Evolutionary conservation across 2,888 invertebrate genomes (phyloP).

Genomic region (Leptura quadrifasciata): DNA sequence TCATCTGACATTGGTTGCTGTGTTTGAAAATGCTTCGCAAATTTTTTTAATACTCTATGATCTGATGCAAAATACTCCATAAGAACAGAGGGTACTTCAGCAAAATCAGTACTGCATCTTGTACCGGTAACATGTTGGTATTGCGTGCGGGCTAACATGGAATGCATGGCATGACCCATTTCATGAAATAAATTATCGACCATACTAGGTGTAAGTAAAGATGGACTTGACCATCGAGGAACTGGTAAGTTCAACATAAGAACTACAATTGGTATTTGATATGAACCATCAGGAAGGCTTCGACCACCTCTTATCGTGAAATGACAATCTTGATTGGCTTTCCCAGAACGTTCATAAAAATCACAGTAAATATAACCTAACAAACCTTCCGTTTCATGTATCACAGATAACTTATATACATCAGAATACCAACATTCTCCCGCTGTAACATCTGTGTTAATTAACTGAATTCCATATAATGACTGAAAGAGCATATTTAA

Average conservation of each 20-base stretch:
- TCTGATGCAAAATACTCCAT: conserved; percentile 98
- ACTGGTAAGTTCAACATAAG: conserved; percentile 91
- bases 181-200: conserved; percentile 99
- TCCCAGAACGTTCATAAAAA: conserved; percentile 92
- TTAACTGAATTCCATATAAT: conserved; percentile 88
- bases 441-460: conserved; percentile 82
- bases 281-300: conserved; percentile 83
- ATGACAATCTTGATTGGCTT: conserved; percentile 98
- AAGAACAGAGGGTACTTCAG: conserved; percentile 98
- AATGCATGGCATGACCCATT: conserved; percentile 99
- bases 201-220: conserved; percentile 87
- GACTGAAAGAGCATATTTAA: conserved; percentile 90
- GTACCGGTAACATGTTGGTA: conserved; percentile 99
- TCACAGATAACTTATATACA: conserved; percentile 94
- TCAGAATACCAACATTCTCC: conserved; percentile 85
- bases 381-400: conserved; percentile 86
- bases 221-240: conserved; percentile 85
- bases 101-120: conserved; percentile 97
- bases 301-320: conserved; percentile 98
- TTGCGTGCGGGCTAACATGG: conserved; percentile 95
- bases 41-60: conserved; percentile 87
- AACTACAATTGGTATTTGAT: conserved; percentile 95
- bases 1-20: conserved; percentile 88
- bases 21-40: conserved; percentile 94
- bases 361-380: conserved; percentile 88